A percentile compares a stretch with the other conserved stretches of the same genome.
Evolutionary conservation across 53 echinoderm and acorn worm genomes (phyloP).

Genomic region (Patiria pectinifera): DNA sequence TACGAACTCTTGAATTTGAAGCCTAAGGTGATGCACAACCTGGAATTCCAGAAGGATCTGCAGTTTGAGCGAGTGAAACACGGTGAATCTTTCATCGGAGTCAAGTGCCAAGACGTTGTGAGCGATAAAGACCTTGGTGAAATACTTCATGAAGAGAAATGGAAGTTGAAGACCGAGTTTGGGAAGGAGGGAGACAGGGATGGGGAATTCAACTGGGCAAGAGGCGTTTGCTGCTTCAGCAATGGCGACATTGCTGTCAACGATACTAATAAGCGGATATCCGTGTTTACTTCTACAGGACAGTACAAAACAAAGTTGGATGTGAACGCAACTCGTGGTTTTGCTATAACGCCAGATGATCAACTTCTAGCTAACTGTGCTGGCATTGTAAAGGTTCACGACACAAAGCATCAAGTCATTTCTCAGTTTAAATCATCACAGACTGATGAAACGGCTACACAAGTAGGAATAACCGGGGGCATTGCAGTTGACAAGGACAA

Average conservation of each 20-base stretch:
- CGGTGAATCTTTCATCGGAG: background rate
- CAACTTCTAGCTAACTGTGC: no score
- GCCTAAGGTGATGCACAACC: background rate
- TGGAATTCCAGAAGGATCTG: background rate
- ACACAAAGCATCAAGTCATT: no score
- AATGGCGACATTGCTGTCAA: background rate
- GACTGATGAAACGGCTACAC: no score
- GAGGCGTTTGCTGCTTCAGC: background rate
- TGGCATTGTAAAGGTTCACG: no score
- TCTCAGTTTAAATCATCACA: no score
- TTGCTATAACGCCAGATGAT: no score
- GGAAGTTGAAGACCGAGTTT: background rate
- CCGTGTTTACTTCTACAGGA: background rate
- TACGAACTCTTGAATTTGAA: background rate
- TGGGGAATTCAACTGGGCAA: background rate
- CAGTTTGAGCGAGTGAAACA: background rate
- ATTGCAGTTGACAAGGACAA: no score
- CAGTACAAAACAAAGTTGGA: background rate
- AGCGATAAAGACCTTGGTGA: slow-evolving; percentile 3
- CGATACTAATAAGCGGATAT: background rate
- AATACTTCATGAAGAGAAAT: slow-evolving; percentile 22
- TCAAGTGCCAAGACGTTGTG: background rate
- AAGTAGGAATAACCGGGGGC: no score
- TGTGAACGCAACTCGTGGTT: no score
- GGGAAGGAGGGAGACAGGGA: background rate